Conservation (phyloP, 2,888 invertebrate genomes). For the Leptarthrus brevirostris region DNA sequence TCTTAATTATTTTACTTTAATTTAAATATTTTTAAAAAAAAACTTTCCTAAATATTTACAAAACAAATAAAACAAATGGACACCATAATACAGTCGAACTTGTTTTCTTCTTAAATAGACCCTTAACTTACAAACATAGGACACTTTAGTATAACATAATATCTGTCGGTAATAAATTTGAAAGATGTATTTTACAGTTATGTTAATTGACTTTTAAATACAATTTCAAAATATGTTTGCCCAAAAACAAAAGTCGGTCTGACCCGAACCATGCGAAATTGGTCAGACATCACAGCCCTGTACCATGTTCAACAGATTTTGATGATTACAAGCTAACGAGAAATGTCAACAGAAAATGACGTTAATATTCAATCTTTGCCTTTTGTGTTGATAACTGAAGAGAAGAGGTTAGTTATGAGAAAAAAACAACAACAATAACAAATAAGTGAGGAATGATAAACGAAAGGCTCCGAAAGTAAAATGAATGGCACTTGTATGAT, state of each 20-base stretch:
- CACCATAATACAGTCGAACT: conserved; percentile 32
- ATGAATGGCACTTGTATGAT: conserved; percentile 39
- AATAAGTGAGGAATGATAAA: not conserved
- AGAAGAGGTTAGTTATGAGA: not conserved
- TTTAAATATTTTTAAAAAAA: conserved; percentile 17
- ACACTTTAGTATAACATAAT: not conserved
- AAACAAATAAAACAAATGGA: conserved; percentile 36
- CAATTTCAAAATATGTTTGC: conserved; percentile 29
- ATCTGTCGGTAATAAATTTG: conserved; percentile 2
- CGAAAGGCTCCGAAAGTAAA: not conserved
- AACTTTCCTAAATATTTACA: conserved; percentile 34
- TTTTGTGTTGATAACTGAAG: not conserved
- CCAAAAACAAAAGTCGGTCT: not conserved
- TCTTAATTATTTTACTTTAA: conserved; percentile 13
- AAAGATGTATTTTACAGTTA: not conserved
- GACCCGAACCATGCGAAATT: not conserved
- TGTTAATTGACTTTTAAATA: conserved; percentile 1
- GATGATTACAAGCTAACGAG: not conserved
- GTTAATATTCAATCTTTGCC: not conserved
- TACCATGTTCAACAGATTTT: conserved; percentile 17
- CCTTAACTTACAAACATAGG: conserved; percentile 26
- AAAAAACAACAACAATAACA: conserved; percentile 17
- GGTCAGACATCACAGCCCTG: conserved; percentile 36
- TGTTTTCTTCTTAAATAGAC: conserved; percentile 3
- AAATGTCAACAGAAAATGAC: not conserved